These are phyloP conservation scores for Oxycera nigricornis DNA, from an alignment of 2,888 invertebrate genomes.

Conservation along the genomic window DNA sequence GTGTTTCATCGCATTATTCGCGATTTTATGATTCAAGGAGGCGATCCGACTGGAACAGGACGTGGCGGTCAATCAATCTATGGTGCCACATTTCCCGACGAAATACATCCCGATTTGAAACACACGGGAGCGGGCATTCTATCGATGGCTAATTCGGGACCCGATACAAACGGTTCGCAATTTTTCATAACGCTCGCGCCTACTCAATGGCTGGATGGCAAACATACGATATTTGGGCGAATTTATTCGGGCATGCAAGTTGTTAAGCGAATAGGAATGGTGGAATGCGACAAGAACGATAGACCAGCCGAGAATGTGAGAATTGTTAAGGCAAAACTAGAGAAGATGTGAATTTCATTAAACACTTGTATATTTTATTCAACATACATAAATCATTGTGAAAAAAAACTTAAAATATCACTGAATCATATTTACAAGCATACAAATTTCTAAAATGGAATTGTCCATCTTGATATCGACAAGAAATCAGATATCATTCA, in stretches of 20 bases:
- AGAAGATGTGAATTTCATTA: slow-evolving; percentile 52
- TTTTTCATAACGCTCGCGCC: slow-evolving; percentile 98
- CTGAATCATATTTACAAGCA: not conserved
- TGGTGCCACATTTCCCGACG: slow-evolving; percentile 93
- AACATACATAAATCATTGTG: not conserved
- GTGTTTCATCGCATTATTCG: slow-evolving; percentile 95
- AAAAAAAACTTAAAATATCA: slow-evolving; percentile 1
- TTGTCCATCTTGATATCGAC: not conserved
- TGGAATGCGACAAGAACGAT: slow-evolving; percentile 93
- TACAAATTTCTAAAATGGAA: not conserved
- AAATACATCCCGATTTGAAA: slow-evolving; percentile 91
- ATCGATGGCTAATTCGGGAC: slow-evolving; percentile 99
- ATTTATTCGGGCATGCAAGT: slow-evolving; percentile 88
- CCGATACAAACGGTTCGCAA: slow-evolving; percentile 96
- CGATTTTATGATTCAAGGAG: slow-evolving; percentile 94
- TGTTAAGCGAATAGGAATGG: slow-evolving; percentile 89
- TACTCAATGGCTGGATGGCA: slow-evolving; percentile 97
- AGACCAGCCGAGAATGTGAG: slow-evolving; percentile 87
- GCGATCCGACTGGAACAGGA: slow-evolving; percentile 97
- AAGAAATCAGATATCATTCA: not conserved
- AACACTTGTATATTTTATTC: not conserved
- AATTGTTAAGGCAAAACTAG: slow-evolving; percentile 69
- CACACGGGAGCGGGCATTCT: slow-evolving; percentile 92
- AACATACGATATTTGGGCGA: slow-evolving; percentile 96
- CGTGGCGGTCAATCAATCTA: slow-evolving; percentile 97